These are phyloP conservation scores for Miniopterus natalensis DNA, from an alignment of 2,113 vertebrate species.

Conservation along the genomic window DNA sequence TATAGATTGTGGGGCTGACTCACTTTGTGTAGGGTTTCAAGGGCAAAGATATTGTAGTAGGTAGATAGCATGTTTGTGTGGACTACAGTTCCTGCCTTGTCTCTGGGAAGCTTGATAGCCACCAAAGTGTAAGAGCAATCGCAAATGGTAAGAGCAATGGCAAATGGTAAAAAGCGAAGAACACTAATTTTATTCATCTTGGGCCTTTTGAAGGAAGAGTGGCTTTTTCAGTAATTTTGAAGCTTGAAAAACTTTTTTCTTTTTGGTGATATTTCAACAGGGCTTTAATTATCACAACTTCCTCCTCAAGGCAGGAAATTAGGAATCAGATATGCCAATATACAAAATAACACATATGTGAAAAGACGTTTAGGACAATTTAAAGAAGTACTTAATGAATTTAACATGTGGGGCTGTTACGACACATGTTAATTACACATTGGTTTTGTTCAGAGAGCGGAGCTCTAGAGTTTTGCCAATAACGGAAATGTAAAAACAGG, in stretches of 20 bases:
- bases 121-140: neutral
- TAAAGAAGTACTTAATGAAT: constrained; percentile 37
- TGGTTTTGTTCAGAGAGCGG: neutral
- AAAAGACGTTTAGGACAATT: constrained; percentile 43
- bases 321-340: neutral
- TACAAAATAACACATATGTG: neutral
- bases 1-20: neutral
- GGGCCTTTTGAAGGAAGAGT: neutral
- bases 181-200: neutral
- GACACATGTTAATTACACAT: neutral
- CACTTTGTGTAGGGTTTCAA: neutral
- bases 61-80: neutral
- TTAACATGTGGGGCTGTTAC: neutral
- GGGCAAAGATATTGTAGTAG: neutral
- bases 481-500: neutral
- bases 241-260: neutral
- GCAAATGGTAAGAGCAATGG: neutral
- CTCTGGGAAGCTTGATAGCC: neutral
- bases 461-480: neutral
- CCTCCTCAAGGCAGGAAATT: neutral
- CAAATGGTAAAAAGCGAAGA: neutral
- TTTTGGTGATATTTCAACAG: neutral
- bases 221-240: neutral
- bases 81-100: neutral
- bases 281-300: constrained; percentile 3